phyloP scores from a whole-genome alignment of 2,888 invertebrate genomes.

The Epistrophe grossulariae region DNA sequence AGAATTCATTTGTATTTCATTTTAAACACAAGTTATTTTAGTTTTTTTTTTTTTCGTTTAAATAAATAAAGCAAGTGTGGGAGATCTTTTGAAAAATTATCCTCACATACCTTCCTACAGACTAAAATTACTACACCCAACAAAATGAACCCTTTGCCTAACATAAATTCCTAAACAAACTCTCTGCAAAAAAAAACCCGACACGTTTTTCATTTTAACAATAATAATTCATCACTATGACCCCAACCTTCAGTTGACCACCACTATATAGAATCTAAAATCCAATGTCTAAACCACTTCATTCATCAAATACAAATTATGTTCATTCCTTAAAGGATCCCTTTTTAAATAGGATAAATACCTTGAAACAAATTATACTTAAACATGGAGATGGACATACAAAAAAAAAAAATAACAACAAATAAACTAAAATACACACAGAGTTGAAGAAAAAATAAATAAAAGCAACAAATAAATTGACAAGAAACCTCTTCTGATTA shows the following conservation, averaged over 20 bases:
- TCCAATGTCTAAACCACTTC: conserved; percentile 48
- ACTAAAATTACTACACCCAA: not conserved
- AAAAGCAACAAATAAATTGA: conserved; percentile 36
- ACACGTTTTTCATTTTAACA: conserved; percentile 24
- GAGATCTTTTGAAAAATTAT: not conserved
- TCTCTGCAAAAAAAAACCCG: not conserved
- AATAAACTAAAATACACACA: conserved; percentile 8
- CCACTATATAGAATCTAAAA: conserved; percentile 8
- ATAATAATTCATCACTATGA: conserved; percentile 25
- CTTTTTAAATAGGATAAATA: conserved; percentile 16
- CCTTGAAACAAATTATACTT: conserved; percentile 19
- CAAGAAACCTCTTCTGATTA: conserved; percentile 17
- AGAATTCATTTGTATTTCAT: too few relatives aligned
- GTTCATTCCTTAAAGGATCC: not conserved
- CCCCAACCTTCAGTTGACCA: conserved; percentile 1
- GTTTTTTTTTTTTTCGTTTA: not conserved
- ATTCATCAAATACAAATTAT: conserved; percentile 70
- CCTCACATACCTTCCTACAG: not conserved
- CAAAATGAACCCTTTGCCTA: not conserved
- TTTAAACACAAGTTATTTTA: too few relatives aligned
- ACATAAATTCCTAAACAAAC: conserved; percentile 8
- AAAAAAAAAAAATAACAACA: not conserved
- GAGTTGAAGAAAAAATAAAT: not conserved
- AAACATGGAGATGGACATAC: conserved; percentile 10
- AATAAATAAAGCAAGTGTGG: not conserved